Evolutionary conservation across 2,888 invertebrate species (phyloP), one percentile per base, ranked within the genome.

Genomic region (Sesia apiformis): DNA sequence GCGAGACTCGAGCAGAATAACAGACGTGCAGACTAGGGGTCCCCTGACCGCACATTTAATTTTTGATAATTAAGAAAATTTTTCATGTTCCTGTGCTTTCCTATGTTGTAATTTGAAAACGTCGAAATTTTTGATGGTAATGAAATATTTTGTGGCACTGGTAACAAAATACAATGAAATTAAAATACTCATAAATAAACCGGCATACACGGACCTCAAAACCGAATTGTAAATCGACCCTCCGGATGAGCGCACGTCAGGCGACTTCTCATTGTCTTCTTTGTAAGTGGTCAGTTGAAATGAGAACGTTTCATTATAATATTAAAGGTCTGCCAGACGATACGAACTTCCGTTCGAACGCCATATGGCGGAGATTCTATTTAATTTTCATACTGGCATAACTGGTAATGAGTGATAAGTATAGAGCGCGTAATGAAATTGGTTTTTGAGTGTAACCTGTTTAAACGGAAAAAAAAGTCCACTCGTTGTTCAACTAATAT

Each of bases 311-410:
- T 80, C 80, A 83, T 85, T 84, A 84, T 77, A 83, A 82, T 84
- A 82, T 80, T 80, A 80, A 82, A 83, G 72, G 74, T 71, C 82
- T 80, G 86, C 81, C 86, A 89, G 84, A 73, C 84, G 88, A 89
- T 84, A 84, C 84, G 78, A 71, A 84, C 84, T 87, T 88, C 88
- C 88, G 84, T 69, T 76, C 76, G 74, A 69, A 74, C 74, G 76
- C 83, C 88, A 86, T 85, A 83, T 87, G 87, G 72, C 73, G 62
- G 63, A 64, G 67, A 70, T 68, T 68, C 74, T 78, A 78, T 81
- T 81, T 71, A 74, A 72, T 71, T 71, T 72, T 63, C 69, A 4
- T 46, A 46, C 46, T 46, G 8, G 66, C 53, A 40, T 23, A 52
- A 53, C 52, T 52, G 55, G 55, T 42, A 56, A 53, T 55, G 42